Base-by-base conservation (phyloP, 2,888 invertebrate genomes). In the Trissoscelio sp. region DNA sequence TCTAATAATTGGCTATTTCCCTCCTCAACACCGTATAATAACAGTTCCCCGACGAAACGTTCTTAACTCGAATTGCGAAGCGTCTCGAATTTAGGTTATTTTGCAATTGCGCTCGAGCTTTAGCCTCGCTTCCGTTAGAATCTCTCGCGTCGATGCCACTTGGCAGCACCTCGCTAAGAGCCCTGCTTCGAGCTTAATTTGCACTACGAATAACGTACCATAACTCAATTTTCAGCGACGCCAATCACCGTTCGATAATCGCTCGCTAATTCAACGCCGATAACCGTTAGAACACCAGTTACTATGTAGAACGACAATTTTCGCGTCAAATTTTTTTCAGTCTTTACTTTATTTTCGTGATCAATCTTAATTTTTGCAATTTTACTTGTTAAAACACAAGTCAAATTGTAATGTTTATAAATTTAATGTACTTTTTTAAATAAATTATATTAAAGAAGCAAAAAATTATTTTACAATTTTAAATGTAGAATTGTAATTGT, bases 1-100 rank as follows among this genome's bases (percentile, higher is more conserved):
- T 79, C 77, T 83, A 80, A 86, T 88, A 88, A 88, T 88, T 88
- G 88, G 80, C 79, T 83, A 87, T 88, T 88, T 88, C 88, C 88
- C 88, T 88, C 85, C 66, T 81, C 82, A 79, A 67, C 72, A 31
- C 44, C 62, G 67, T 44, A 60, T 74, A 75, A 74, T 75, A 78
- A 73, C 79, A 48, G 77, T 79, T 82, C 31, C 69, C 58, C 42
- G 60, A 58, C 62, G 66, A 79, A 83, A 72, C 79, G 80, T 69
- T 82, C 81, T 83, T 80, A 82, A 83, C 83, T 80, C 73, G 83
- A 84, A 83, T 83, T 82, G 83, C 83, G 81, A 85, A 81, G 81
- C 81, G 84, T 80, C 86, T 83, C 75, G 85, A 86, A 88, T 87
- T 87, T 85, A 85, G 86, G 86, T 85, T 88, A 85, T 87, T 86